Base-by-base conservation (phyloP, 2,113 vertebrate genomes). In the Clinocottus analis region DNA sequence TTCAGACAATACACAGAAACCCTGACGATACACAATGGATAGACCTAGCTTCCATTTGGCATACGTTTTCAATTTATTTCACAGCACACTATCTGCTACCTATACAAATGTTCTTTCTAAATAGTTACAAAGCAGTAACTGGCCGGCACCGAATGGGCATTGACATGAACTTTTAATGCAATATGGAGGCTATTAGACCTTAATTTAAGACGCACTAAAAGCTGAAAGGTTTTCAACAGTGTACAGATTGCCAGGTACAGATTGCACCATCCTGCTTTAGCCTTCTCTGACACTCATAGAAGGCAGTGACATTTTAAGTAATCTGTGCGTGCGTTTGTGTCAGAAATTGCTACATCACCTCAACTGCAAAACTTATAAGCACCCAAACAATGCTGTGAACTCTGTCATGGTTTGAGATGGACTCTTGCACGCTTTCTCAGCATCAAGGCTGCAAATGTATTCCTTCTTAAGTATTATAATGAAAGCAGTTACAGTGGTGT, bases 291-390 rank as follows among this genome's bases (percentile, higher is more conserved):
- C 87, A 80, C 41, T 80, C 72, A 77, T 35, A 81, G 82, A 91
- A 63, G 79, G 70, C 53, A 60, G 0, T 83, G 84, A 81, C 82
- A 85, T 91, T 83, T 86, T 71, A 75, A 72, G 41, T 1, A 23
- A 56, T 2, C 29, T 69, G 65, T 33, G 49, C 13, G 4, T 39
- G 14, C 41, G 17, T 41, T 70, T 78, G 39, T 55, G 61, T 53
- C 33, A 53, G 39, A 77, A 61, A 5, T 55, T 66, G 72, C 66
- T 63, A 59, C 21, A 51, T 61, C 67, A 72, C 10, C 43, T 23
- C 13, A 74, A 37, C 67, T 45, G 66, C 14, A 55, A 67, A 35
- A 33, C n/a, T 25, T 17, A 1, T 31, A 39, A 66, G 6, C 51
- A 53, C 7, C 23, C 39, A 72, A 56, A 60, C n/a, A 64, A 77